Percentiles rank a stretch among this genome's conserved stretches.
Conservation (phyloP, 2,888 invertebrate species). For the Acanthococcus lagerstroemiae region DNA sequence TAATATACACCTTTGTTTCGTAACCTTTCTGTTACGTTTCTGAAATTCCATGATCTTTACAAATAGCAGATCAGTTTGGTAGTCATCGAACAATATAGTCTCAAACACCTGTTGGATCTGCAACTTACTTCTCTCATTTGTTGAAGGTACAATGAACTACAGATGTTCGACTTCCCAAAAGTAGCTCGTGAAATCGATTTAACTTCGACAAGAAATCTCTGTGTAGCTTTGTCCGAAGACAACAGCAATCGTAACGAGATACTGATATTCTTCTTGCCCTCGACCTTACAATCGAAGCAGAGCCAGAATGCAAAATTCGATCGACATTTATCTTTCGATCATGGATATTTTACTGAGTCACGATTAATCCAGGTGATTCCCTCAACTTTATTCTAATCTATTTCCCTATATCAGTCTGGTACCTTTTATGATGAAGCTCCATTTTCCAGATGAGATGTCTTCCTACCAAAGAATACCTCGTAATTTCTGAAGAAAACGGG, state of each 20-base stretch:
- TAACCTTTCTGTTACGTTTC: not conserved
- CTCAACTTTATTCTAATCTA: not conserved
- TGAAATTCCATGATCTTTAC: not conserved
- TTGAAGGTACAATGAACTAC: constrained; percentile 21
- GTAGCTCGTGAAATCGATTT: constrained; percentile 8
- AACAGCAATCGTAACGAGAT: constrained; percentile 7
- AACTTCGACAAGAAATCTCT: constrained; percentile 13
- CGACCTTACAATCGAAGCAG: constrained; percentile 1
- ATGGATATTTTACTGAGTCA: constrained; percentile 20
- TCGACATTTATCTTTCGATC: constrained; percentile 21
- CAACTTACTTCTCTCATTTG: not conserved
- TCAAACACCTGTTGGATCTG: too few species aligned
- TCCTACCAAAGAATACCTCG: not conserved
- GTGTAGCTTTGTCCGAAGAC: constrained; percentile 14
- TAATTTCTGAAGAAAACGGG: constrained; percentile 15
- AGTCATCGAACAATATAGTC: too few species aligned
- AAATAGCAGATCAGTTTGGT: not conserved
- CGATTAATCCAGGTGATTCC: not conserved
- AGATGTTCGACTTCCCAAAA: constrained; percentile 22
- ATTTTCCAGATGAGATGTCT: constrained; percentile 13
- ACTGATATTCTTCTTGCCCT: constrained; percentile 1
- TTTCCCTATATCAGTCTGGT: too few species aligned
- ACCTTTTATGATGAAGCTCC: too few species aligned
- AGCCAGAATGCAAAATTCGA: not conserved
- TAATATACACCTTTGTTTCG: too few species aligned